Base-by-base conservation (phyloP, 1,140 invertebrate genomes). In the Camponotus vicinus region DNA sequence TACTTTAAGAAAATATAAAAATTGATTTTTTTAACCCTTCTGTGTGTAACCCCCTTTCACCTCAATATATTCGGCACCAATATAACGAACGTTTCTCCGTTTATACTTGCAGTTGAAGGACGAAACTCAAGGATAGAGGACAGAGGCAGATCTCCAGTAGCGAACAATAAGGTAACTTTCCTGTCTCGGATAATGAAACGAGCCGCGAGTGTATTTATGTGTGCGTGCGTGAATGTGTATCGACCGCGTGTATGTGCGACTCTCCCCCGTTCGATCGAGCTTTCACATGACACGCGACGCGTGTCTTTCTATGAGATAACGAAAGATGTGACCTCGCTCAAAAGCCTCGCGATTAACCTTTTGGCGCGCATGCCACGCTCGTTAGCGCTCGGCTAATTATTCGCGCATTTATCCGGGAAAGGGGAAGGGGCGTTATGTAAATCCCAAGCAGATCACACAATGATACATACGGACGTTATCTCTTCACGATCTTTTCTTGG, bases 131-230 rank as follows among this genome's bases (percentile, higher is more conserved):
- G 79, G 73, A 75, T 83, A 83, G 79, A 73, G 55, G 61, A 63
- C 49, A 55, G 40, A 80, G 21, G 55, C 55, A 75, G 79, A 83
- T 83, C 55, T 83, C 79, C 42, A 75, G 55, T 27, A 42, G 69
- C 78, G 78, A 75, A 75, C 42, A 83, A 83, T 83, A 83, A 83
- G 79, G 79, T 83, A 83, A 83, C 79, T 83, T 83, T 73, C 55
- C 40, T 45, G 27, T 18, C 18, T 11, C 37, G 45, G 55, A 82
- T 75, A 83, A 83, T 42, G 37, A 34, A 70, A 80, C 37, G 45
- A 7, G 79, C 40, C 40, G 37, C 42, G 21, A 5, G n/a, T 69
- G 9, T 52, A 18, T 27, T 27, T 52, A 15, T 13, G 37, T 11
- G n/a, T 3, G 27, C 32, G 52, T 49, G 27, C 40, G 52, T 45